Base-by-base conservation (phyloP, 2,888 invertebrate genomes). In the Sympetrum striolatum region DNA sequence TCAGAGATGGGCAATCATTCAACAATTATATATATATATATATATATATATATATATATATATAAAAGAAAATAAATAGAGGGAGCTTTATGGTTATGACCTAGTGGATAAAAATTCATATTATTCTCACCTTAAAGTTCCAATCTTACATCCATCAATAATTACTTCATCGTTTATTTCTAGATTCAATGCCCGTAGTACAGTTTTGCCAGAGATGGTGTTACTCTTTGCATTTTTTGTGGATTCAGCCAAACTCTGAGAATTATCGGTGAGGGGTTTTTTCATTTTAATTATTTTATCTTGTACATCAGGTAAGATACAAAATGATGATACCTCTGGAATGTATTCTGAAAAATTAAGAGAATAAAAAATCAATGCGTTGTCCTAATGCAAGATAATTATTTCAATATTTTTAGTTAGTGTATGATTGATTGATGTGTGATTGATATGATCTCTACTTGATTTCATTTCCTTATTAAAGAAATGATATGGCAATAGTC, bases 141-240 rank as follows among this genome's bases (percentile, higher is more conserved):
- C 92, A 14, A 91, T 90, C 86, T 92, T 92, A 25, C 58, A 31
- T 14, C 90, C 91, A 39, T 92, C 92, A 22, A 93, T 91, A 22
- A 92, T 91, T 15, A 94, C 93, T 91, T 93, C 93, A 91, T 94
- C 94, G 10, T 94, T 94, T 8, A 94, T 91, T 90, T 93, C 92
- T 48, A 94, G 92, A 22, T 94, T 94, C 91, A 94, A 92, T 0
- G 94, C 93, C 91, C 93, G 93, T 18, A 95, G 92, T 8, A 93
- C 92, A 48, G 93, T 93, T 91, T 92, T 92, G 0, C 93, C 93
- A 10, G 93, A 92, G n/a, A 92, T 91, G 79, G 90, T 90, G 86
- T 91, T 91, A 12, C 58, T 81, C n/a, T 44, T 81, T 22, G 25
- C 18, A 39, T 73, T 53, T 39, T 48, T 80, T 39, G 81, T 80